Evolutionary conservation across 2,797 vertebrate species (phyloP).

Genomic region (Leptoclinus maculatus): DNA sequence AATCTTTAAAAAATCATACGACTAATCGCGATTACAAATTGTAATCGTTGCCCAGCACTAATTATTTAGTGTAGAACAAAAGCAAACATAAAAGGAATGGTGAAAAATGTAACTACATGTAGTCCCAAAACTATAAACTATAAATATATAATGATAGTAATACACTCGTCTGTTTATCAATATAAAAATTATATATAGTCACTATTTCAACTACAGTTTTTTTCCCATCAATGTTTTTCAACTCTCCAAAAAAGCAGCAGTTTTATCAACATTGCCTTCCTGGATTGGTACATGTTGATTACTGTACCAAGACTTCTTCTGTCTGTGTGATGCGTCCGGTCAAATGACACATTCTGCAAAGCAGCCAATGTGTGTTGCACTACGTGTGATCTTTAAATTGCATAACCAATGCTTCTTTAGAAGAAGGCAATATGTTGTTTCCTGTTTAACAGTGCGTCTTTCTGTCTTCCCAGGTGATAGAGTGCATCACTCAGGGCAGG

Average conservation of each 20-base stretch:
- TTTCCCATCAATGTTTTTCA: background rate
- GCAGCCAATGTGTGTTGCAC: background rate
- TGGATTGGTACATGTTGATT: background rate
- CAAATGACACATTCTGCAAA: background rate
- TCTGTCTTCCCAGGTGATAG: slow-evolving; percentile 89
- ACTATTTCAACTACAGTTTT: too few species aligned
- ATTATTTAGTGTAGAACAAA: too few species aligned
- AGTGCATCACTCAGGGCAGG: slow-evolving; percentile 97
- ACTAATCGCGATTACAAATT: too few species aligned
- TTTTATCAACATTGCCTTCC: background rate
- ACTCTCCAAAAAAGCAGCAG: background rate
- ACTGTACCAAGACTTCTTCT: background rate
- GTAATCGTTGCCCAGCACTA: too few species aligned
- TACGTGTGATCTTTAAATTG: background rate
- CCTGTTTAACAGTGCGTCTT: background rate
- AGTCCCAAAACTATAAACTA: too few species aligned
- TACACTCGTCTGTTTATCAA: too few species aligned
- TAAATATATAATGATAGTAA: too few species aligned
- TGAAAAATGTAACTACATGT: too few species aligned
- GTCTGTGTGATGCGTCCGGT: background rate
- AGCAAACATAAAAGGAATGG: too few species aligned
- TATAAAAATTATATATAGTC: too few species aligned
- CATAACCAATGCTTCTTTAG: background rate
- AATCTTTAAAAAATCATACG: too few species aligned
- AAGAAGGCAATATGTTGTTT: background rate